Percentiles rank a stretch among this genome's conserved stretches.
phyloP scores from a whole-genome alignment of 2,888 invertebrate species.

The Meiosimyza platycephala region DNA sequence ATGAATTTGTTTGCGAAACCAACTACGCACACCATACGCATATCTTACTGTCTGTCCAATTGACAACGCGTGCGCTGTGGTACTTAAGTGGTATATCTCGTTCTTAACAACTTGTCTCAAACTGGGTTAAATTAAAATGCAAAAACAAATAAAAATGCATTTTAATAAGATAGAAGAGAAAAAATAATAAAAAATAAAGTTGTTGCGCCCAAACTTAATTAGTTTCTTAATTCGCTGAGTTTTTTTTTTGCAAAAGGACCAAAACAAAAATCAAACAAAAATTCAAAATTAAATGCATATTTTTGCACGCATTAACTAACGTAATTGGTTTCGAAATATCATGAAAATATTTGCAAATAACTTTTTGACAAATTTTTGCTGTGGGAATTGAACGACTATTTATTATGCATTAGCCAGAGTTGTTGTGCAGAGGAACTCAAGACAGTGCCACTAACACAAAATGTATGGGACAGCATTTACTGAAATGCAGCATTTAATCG shows the following conservation, averaged over 20 bases:
- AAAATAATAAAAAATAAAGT: slow-evolving; percentile 33
- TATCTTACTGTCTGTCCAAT: too few species aligned
- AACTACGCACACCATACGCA: too few species aligned
- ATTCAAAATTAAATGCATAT: not conserved
- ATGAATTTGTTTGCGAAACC: too few species aligned
- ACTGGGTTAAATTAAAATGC: slow-evolving; percentile 44
- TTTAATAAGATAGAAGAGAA: slow-evolving; percentile 31
- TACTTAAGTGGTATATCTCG: slow-evolving; percentile 49
- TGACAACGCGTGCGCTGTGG: not conserved
- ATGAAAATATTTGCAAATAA: not conserved
- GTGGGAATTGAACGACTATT: too few species aligned
- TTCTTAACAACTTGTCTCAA: slow-evolving; percentile 42
- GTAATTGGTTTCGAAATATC: slow-evolving; percentile 8
- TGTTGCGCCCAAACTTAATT: slow-evolving; percentile 34
- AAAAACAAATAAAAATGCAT: slow-evolving; percentile 23
- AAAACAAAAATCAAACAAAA: too few species aligned
- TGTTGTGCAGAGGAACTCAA: too few species aligned
- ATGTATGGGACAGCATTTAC: too few species aligned
- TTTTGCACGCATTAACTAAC: slow-evolving; percentile 7
- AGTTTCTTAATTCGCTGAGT: too few species aligned
- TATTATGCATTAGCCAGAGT: too few species aligned
- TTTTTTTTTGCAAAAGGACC: too few species aligned
- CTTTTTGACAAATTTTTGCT: slow-evolving; percentile 7
- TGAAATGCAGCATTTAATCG: too few species aligned
- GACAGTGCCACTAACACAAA: too few species aligned